These are phyloP conservation scores for Arizona elegans DNA, from an alignment of 2,113 vertebrate species.

Conservation along the genomic window DNA sequence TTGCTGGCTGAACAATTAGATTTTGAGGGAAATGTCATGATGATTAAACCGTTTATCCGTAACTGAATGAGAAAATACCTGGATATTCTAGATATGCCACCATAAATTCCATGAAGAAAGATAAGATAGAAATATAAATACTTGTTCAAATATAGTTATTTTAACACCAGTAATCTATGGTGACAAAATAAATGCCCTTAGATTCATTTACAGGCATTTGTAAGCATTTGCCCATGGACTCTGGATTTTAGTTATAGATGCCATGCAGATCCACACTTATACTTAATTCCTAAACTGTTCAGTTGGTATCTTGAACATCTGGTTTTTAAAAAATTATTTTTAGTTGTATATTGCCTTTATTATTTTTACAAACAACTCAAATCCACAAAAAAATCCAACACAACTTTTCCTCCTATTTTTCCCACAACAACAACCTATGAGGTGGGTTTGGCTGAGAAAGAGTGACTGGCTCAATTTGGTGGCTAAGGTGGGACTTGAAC, in stretches of 20 bases:
- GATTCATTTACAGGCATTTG: background rate
- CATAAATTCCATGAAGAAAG: background rate
- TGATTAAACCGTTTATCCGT: background rate
- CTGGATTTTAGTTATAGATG: background rate
- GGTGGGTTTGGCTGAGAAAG: background rate
- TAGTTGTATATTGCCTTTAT: background rate
- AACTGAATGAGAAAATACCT: background rate
- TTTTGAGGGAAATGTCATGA: background rate
- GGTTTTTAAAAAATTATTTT: background rate
- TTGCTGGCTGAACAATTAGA: background rate
- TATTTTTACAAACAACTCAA: background rate
- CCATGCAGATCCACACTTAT: background rate
- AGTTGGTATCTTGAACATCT: background rate
- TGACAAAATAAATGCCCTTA: background rate
- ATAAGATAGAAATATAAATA: background rate
- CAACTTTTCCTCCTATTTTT: background rate
- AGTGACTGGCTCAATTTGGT: background rate
- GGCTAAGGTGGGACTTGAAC: background rate
- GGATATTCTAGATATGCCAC: background rate
- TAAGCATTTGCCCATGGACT: background rate
- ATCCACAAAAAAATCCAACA: background rate
- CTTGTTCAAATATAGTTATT: background rate
- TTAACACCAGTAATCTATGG: background rate
- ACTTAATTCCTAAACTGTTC: background rate
- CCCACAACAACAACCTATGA: background rate